Evolutionary conservation across 2,113 vertebrate species (phyloP).

Genomic region (pig (Sus scrofa)): DNA sequence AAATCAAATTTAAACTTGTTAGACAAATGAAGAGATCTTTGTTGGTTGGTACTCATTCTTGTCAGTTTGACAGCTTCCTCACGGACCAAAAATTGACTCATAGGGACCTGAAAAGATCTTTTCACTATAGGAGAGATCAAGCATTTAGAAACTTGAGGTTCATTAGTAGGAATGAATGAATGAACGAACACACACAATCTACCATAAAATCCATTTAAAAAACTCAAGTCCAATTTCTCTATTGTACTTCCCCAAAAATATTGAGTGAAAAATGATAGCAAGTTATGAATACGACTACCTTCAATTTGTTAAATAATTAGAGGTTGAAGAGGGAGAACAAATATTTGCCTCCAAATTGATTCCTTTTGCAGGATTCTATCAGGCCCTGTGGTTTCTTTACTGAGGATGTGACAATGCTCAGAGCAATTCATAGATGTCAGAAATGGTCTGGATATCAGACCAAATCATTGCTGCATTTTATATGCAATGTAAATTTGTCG

Average conservation of each 20-base stretch:
- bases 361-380: not conserved
- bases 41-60: fast-evolving
- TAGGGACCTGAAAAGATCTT: not conserved
- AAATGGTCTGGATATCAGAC: not conserved
- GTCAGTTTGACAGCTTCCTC: not conserved
- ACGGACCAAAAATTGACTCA: not conserved
- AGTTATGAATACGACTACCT: not conserved
- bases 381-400: not conserved
- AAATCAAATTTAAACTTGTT: not conserved
- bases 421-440: not conserved
- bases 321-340: not conserved
- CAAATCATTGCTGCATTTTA: not conserved
- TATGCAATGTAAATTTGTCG: not conserved
- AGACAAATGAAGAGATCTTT: not conserved
- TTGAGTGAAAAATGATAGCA: not conserved
- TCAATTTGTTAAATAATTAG: not conserved
- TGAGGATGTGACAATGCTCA: not conserved
- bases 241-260: not conserved
- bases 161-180: not conserved
- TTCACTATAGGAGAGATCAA: not conserved
- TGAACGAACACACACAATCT: not conserved
- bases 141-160: not conserved
- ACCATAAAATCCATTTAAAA: not conserved
- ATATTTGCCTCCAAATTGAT: not conserved
- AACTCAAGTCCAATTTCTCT: not conserved